These are phyloP conservation scores for Notiomystis cincta DNA, from an alignment of 2,113 vertebrate species.

Conservation along the genomic window DNA sequence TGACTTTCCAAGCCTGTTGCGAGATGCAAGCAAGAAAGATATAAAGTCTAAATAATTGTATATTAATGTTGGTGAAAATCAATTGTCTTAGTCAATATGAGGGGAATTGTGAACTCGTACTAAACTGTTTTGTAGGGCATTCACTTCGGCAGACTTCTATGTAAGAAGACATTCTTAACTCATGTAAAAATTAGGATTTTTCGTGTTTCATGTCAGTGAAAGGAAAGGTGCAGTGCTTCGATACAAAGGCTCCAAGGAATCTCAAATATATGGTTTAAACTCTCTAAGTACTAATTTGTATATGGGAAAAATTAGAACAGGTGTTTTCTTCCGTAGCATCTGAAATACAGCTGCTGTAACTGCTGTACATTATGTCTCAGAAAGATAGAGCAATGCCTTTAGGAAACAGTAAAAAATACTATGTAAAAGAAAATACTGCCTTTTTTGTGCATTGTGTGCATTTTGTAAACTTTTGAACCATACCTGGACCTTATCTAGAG, in stretches of 20 bases:
- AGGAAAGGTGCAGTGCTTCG: not conserved
- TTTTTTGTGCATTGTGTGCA: fast-evolving
- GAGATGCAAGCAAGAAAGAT: fast-evolving
- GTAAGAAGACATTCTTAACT: not conserved
- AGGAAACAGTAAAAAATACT: not conserved
- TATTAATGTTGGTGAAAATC: not conserved
- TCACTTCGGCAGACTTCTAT: not conserved
- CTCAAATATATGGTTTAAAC: not conserved
- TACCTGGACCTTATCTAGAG: not conserved
- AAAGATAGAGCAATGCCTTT: not conserved
- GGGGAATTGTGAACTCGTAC: not conserved
- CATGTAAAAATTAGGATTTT: not conserved
- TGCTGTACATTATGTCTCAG: not conserved
- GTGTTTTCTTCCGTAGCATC: not conserved
- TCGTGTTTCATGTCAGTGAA: not conserved
- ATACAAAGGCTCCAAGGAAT: not conserved
- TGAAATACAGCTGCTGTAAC: not conserved
- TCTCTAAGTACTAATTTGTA: not conserved
- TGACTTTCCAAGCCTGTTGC: not conserved
- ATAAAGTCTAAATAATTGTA: not conserved
- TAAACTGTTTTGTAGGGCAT: not conserved
- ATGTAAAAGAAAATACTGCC: not conserved
- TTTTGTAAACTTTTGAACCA: not conserved
- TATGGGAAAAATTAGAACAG: not conserved
- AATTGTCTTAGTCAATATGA: not conserved